Base-by-base conservation (phyloP, 2,888 invertebrate genomes). In the Hyles lineata region DNA sequence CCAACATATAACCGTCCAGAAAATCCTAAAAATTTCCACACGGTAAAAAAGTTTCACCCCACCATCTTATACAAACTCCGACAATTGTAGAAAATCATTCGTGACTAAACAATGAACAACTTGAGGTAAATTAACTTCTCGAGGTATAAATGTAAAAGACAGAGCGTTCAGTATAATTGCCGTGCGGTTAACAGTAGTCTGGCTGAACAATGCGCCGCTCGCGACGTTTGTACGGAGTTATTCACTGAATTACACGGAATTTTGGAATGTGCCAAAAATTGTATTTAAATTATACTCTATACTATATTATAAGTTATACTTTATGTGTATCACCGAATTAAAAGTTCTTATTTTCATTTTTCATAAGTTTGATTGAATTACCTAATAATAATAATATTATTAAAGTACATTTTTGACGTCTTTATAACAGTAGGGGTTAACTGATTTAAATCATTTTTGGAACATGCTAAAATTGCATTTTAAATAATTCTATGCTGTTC, bases 41-140 rank as follows among this genome's bases (percentile, higher is more conserved):
- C 17, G 29, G 6, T 21, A 58, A 55, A 50, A 70, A 55, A 15
- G 23, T 25, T 19, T 5, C 15, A 11, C 52, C 29, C 70, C 70
- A 29, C 52, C 25, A 55, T 58, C 55, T 58, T 70, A 70, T 17
- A 17, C 6, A 74, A 70, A 73, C 70, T 55, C 70, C 25, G 73
- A 75, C 43, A 50, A 43, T 43, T 67, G 50, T 67, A 79, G 74
- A 73, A 78, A 76, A 80, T 80, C 76, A 72, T 76, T 80, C 75
- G 77, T 77, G 79, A 75, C 77, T 76, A 79, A 80, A 82, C 82
- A 84, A 85, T 82, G 80, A 79, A 81, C 79, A 81, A 82, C 80
- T 80, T 75, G 78, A 78, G 80, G 82, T 79, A 84, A 84, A 84
- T 85, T 84, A 85, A 85, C 82, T 83, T 84, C 76, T 79, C 79